Conservation (phyloP, 2,888 invertebrate species). For the Amorpha juglandis region DNA sequence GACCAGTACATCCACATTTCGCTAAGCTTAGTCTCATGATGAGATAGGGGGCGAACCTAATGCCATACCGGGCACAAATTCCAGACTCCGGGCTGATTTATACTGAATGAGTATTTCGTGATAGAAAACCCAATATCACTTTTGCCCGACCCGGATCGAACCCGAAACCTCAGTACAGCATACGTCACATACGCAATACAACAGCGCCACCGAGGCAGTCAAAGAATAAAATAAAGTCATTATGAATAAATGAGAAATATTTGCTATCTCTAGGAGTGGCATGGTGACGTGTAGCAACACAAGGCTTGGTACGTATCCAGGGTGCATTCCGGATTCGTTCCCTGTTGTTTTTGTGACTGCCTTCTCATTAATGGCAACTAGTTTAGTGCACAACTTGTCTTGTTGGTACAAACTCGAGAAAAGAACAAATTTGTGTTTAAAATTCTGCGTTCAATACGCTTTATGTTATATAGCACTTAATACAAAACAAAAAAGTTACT, state of each 20-base stretch:
- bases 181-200: too few relatives aligned
- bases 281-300: constrained; percentile 54
- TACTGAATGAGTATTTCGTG: too few relatives aligned
- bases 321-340: constrained; percentile 84
- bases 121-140: too few relatives aligned
- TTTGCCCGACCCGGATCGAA: too few relatives aligned
- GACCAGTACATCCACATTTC: too few relatives aligned
- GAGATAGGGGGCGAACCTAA: too few relatives aligned
- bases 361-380: constrained; percentile 78
- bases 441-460: background rate
- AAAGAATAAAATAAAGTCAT: too few relatives aligned
- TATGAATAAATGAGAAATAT: background rate
- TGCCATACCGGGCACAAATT: too few relatives aligned
- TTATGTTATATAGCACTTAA: background rate
- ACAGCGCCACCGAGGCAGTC: too few relatives aligned
- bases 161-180: too few relatives aligned
- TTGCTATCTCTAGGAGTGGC: background rate
- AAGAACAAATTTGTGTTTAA: constrained; percentile 9
- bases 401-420: constrained; percentile 22
- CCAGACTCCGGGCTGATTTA: too few relatives aligned
- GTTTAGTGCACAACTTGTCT: constrained; percentile 64
- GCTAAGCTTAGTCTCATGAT: too few relatives aligned
- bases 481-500: background rate
- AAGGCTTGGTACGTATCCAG: constrained; percentile 60
- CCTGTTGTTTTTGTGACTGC: constrained; percentile 82